A percentile compares a stretch with the other conserved stretches of the same genome.
phyloP scores from a whole-genome alignment of 2,888 invertebrate species.

The Drosophila nr. fundita region DNA sequence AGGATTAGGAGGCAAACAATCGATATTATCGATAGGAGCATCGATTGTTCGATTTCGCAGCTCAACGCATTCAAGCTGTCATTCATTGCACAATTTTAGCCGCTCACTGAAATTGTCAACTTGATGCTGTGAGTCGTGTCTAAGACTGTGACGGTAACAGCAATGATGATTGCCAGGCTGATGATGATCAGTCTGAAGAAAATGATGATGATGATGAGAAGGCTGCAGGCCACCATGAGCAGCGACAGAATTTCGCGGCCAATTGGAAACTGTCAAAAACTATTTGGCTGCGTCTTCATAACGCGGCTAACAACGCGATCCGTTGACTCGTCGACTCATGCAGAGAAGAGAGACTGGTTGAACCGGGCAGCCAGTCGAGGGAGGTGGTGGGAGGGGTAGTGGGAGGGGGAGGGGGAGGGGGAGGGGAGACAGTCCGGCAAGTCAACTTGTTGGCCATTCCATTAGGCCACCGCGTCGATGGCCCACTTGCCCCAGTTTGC shows the following conservation, averaged over 20 bases:
- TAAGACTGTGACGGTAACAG: slow-evolving; percentile 21
- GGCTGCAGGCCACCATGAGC: slow-evolving; percentile 48
- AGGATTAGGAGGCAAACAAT: not conserved
- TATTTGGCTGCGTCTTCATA: slow-evolving; percentile 76
- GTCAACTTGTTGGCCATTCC: slow-evolving; percentile 49
- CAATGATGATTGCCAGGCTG: slow-evolving; percentile 1
- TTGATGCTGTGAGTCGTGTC: slow-evolving; percentile 33
- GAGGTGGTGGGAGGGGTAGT: not conserved
- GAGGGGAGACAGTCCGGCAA: slow-evolving; percentile 13
- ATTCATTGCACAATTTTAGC: slow-evolving; percentile 29
- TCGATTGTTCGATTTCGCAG: not conserved
- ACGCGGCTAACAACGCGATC: slow-evolving; percentile 50
- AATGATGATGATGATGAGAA: slow-evolving; percentile 4
- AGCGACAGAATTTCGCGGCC: slow-evolving; percentile 56
- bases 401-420: not conserved
- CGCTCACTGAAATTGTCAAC: slow-evolving; percentile 43
- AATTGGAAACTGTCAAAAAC: slow-evolving; percentile 74
- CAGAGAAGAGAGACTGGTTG: slow-evolving; percentile 42
- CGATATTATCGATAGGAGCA: slow-evolving; percentile 7
- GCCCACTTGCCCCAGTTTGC: slow-evolving; percentile 66
- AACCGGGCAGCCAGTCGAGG: slow-evolving; percentile 17
- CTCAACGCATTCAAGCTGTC: slow-evolving; percentile 12
- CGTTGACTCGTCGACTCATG: slow-evolving; percentile 14
- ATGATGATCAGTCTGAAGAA: not conserved
- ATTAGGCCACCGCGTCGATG: slow-evolving; percentile 60